These are phyloP conservation scores for Propithecus coquereli DNA, from an alignment of 2,113 vertebrate species.

Conservation along the genomic window DNA sequence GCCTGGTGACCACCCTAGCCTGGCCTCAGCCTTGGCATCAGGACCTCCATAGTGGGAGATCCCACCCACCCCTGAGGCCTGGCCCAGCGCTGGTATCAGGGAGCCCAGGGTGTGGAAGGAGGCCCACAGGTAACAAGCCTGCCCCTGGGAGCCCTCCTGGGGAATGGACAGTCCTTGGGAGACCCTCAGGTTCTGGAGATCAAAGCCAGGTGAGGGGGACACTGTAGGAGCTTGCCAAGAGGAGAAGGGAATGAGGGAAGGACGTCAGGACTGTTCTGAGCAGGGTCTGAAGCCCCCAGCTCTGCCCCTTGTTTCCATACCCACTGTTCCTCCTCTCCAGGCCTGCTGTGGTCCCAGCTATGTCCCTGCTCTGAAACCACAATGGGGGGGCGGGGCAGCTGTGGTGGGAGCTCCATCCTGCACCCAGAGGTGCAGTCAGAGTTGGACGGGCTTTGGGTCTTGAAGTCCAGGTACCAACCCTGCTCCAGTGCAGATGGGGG, in stretches of 20 bases:
- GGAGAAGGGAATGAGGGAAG: neutral
- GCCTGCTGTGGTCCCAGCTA: neutral
- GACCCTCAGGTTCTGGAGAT: neutral
- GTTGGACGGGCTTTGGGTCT: neutral
- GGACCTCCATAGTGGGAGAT: neutral
- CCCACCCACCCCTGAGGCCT: neutral
- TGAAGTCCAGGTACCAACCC: neutral
- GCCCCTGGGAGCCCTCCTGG: neutral
- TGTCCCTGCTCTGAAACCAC: neutral
- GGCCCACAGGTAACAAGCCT: neutral
- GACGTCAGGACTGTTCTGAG: neutral
- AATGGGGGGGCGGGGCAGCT: neutral
- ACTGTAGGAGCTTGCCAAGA: neutral
- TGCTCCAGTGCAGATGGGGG: neutral
- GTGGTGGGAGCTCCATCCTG: neutral
- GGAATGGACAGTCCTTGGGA: neutral
- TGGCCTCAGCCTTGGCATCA: neutral
- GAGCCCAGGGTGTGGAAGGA: neutral
- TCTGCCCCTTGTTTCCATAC: neutral
- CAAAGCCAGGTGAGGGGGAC: neutral
- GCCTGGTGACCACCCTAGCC: neutral
- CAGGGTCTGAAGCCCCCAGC: neutral
- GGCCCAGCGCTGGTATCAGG: neutral
- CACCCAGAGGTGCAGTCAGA: neutral
- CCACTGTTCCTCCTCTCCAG: neutral